Conservation (phyloP, 2,113 vertebrate genomes). For the Channa argus region DNA sequence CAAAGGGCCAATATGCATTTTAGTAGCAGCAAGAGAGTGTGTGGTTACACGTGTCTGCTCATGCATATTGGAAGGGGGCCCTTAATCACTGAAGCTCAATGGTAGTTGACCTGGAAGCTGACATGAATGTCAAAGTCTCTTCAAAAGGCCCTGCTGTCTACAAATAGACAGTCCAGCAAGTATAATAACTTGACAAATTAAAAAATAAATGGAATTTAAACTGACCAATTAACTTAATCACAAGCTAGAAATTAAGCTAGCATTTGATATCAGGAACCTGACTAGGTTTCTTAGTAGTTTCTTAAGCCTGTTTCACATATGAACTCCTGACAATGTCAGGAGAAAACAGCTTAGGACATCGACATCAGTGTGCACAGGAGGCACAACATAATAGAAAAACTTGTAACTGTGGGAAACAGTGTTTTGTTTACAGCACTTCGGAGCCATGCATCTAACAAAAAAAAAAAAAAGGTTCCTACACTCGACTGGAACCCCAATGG, state of each 20-base stretch:
- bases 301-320: not conserved
- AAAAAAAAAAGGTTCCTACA: too few relatives aligned
- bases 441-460: too few relatives aligned
- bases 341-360: too few relatives aligned
- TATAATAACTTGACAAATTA: constrained; percentile 50
- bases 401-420: too few relatives aligned
- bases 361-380: too few relatives aligned
- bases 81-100: constrained; percentile 78
- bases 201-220: constrained; percentile 41
- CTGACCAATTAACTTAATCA: constrained; percentile 28
- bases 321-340: too few relatives aligned
- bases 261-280: not conserved
- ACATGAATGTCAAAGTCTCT: constrained; percentile 77
- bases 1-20: constrained; percentile 77
- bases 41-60: constrained; percentile 71
- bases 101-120: constrained; percentile 83
- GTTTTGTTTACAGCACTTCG: too few relatives aligned
- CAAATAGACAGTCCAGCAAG: constrained; percentile 54
- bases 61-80: constrained; percentile 72
- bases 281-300: not conserved
- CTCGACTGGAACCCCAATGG: too few relatives aligned
- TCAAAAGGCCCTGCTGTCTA: constrained; percentile 73
- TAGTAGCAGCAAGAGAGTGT: constrained; percentile 56
- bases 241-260: too few relatives aligned
- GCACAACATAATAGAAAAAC: too few relatives aligned